A percentile compares a stretch with the other conserved stretches of the same genome.
phyloP scores from a whole-genome alignment of 2,888 invertebrate genomes.

The Lycophotia porphyrea region DNA sequence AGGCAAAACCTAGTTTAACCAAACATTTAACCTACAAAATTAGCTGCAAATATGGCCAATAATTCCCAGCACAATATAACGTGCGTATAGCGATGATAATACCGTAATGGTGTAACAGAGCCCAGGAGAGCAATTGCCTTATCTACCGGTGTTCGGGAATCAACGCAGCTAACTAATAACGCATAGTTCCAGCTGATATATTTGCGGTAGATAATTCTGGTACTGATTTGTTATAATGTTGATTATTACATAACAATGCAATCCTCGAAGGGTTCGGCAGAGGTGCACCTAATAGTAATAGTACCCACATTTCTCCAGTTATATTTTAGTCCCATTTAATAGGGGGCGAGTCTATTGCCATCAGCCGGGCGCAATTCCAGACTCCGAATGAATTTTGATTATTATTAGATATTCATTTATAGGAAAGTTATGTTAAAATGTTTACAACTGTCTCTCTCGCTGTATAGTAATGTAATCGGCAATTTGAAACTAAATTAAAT shows the following conservation, averaged over 20 bases:
- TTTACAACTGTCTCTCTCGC: too few relatives aligned
- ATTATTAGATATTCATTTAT: too few relatives aligned
- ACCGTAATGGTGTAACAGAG: slow-evolving; percentile 46
- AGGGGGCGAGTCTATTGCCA: too few relatives aligned
- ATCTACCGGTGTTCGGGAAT: slow-evolving; percentile 56
- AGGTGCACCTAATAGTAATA: too few relatives aligned
- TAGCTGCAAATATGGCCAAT: slow-evolving; percentile 39
- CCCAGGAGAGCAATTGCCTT: slow-evolving; percentile 64
- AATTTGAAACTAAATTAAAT: background rate
- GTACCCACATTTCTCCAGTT: too few relatives aligned
- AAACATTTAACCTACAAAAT: slow-evolving; percentile 29
- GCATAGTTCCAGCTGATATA: slow-evolving; percentile 47
- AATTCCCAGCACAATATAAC: slow-evolving; percentile 43
- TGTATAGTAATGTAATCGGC: too few relatives aligned
- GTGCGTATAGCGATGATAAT: slow-evolving; percentile 51
- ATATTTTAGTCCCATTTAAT: too few relatives aligned
- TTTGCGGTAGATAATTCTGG: slow-evolving; percentile 37
- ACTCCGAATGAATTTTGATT: too few relatives aligned
- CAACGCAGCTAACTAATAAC: slow-evolving; percentile 56
- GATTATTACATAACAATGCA: too few relatives aligned
- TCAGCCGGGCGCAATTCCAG: too few relatives aligned
- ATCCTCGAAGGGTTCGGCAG: too few relatives aligned
- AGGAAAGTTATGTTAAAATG: too few relatives aligned
- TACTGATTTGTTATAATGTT: slow-evolving; percentile 24
- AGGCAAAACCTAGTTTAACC: background rate